These are phyloP conservation scores for Enoplosus armatus DNA, from an alignment of 2,797 vertebrate genomes.

Conservation along the genomic window DNA sequence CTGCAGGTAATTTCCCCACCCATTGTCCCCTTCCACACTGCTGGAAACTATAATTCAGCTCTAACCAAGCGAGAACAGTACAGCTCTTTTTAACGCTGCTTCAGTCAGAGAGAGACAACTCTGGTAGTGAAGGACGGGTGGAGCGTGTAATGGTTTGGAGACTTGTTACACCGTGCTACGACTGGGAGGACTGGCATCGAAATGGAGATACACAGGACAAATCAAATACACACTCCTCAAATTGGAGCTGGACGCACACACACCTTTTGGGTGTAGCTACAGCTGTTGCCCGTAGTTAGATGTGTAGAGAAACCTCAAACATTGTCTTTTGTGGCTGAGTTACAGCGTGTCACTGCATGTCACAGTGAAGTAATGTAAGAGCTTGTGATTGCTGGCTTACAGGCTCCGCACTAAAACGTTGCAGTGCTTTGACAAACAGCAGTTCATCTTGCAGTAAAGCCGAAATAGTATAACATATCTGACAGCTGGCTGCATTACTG, in stretches of 20 bases:
- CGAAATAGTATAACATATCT: constrained; percentile 38
- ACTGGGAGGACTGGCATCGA: constrained; percentile 42
- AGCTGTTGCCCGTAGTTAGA: constrained; percentile 15
- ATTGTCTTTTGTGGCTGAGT: constrained; percentile 46
- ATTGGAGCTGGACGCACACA: background rate
- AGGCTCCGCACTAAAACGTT: constrained; percentile 24
- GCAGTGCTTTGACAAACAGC: constrained; percentile 57
- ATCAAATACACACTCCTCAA: constrained; percentile 5
- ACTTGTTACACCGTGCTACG: constrained; percentile 13
- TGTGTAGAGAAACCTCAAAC: constrained; percentile 17
- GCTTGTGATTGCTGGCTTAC: constrained; percentile 50
- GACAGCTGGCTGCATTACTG: constrained; percentile 45
- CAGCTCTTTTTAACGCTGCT: constrained; percentile 23
- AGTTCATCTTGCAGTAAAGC: constrained; percentile 40
- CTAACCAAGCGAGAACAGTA: constrained; percentile 60
- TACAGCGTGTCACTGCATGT: constrained; percentile 30
- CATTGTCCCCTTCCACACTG: constrained; percentile 55
- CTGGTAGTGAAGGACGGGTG: constrained; percentile 31
- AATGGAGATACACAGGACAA: background rate
- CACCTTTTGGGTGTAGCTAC: background rate
- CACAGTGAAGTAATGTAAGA: constrained; percentile 43
- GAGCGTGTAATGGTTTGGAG: constrained; percentile 42
- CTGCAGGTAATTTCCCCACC: constrained; percentile 64
- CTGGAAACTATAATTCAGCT: constrained; percentile 58
- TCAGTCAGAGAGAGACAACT: constrained; percentile 29